Evolutionary conservation across 2,888 invertebrate genomes (phyloP).

Genomic region (Acrobasis suavella): DNA sequence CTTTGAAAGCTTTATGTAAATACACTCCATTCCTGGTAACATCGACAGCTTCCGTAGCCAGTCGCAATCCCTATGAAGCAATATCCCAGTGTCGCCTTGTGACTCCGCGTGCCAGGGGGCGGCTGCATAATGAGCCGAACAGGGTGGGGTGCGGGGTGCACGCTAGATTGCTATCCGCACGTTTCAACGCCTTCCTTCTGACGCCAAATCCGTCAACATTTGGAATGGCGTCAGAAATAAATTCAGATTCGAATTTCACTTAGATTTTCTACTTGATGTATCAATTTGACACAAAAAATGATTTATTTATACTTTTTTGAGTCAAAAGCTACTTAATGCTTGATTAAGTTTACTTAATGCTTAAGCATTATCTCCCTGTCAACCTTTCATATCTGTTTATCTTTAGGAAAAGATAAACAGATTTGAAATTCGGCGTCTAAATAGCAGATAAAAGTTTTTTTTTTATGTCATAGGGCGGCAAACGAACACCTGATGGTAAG

Average conservation of each 20-base stretch:
- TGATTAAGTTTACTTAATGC: no score
- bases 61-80: constrained; percentile 71
- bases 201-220: constrained; percentile 62
- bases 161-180: constrained; percentile 67
- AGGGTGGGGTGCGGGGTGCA: constrained; percentile 45
- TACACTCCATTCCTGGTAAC: constrained; percentile 11
- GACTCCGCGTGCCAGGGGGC: constrained; percentile 75
- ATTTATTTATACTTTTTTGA: no score
- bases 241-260: background rate
- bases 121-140: constrained; percentile 77
- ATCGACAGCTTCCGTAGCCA: constrained; percentile 51
- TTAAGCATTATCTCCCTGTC: no score
- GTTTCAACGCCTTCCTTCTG: constrained; percentile 58
- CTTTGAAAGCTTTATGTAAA: constrained; percentile 34
- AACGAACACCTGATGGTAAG: no score
- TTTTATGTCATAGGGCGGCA: no score
- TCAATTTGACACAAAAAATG: background rate
- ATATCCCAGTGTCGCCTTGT: constrained; percentile 74
- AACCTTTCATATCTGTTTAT: no score
- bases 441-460: no score
- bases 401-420: no score
- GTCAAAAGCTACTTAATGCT: no score
- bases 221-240: constrained; percentile 6
- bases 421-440: no score
- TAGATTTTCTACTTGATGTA: background rate